Evolutionary conservation across 2,888 invertebrate genomes (phyloP).

Genomic region (Thyatira batis): DNA sequence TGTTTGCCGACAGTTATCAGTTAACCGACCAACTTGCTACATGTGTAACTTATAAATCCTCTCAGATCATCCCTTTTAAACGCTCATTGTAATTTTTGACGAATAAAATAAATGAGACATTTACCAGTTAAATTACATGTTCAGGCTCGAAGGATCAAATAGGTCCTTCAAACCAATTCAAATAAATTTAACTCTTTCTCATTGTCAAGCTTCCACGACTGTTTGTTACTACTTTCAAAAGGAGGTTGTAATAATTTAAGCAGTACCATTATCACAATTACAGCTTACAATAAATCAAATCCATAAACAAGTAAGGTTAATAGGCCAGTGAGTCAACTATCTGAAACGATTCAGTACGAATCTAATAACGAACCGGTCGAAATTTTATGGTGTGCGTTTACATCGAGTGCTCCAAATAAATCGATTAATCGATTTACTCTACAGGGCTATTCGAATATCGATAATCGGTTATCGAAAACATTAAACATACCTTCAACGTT

Average conservation of each 20-base stretch:
- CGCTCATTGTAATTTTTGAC: neutral
- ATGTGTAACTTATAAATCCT: neutral
- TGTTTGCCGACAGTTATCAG: neutral
- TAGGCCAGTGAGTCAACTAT: constrained; percentile 46
- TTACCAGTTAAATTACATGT: neutral
- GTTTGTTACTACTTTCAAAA: neutral
- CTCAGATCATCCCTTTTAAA: neutral
- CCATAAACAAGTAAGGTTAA: constrained; percentile 7
- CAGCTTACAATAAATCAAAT: constrained; percentile 17
- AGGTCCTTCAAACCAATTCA: neutral
- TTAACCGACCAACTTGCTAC: neutral
- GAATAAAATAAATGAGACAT: neutral
- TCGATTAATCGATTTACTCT: constrained; percentile 17
- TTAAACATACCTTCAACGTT: neutral
- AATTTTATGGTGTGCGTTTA: constrained; percentile 21
- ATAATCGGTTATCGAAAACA: constrained; percentile 10
- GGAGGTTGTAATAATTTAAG: constrained; percentile 1
- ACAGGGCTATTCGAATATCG: constrained; percentile 20
- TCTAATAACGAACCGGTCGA: constrained; percentile 15
- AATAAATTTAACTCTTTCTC: neutral
- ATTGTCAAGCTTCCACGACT: neutral
- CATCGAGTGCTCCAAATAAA: constrained; percentile 23
- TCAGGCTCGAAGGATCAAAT: neutral
- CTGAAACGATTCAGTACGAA: constrained; percentile 35
- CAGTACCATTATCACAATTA: constrained; percentile 3